Conservation (phyloP, 2,113 vertebrate genomes). For the Quiscalus mexicanus region DNA sequence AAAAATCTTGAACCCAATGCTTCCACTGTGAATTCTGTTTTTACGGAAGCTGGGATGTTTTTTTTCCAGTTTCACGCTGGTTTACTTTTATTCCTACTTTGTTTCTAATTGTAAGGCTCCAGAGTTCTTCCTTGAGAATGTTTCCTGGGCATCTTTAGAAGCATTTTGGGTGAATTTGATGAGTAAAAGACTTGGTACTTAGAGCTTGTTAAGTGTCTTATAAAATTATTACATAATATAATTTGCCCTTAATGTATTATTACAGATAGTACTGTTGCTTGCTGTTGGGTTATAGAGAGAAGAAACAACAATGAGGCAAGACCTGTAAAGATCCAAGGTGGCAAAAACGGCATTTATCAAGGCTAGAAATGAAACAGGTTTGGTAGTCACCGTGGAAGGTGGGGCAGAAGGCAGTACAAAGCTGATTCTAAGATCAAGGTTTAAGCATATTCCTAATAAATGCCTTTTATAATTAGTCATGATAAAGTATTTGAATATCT, state of each 20-base stretch:
- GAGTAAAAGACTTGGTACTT: background rate
- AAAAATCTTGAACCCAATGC: background rate
- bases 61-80: background rate
- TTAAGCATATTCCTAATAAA: background rate
- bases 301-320: background rate
- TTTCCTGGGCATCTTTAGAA: background rate
- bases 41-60: background rate
- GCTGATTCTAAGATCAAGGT: background rate
- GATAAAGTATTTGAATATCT: background rate
- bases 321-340: background rate
- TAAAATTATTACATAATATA: background rate
- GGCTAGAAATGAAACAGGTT: background rate
- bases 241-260: background rate
- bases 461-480: background rate
- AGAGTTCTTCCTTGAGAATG: background rate
- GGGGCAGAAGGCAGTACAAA: background rate
- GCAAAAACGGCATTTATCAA: background rate
- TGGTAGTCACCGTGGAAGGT: background rate
- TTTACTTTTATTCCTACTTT: background rate
- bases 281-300: background rate
- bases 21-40: background rate
- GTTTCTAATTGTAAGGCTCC: background rate
- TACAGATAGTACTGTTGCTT: background rate
- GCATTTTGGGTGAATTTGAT: background rate
- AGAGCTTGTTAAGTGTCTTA: background rate